These are phyloP conservation scores for Andrena bucephala DNA, from an alignment of 2,888 invertebrate species.

Conservation along the genomic window DNA sequence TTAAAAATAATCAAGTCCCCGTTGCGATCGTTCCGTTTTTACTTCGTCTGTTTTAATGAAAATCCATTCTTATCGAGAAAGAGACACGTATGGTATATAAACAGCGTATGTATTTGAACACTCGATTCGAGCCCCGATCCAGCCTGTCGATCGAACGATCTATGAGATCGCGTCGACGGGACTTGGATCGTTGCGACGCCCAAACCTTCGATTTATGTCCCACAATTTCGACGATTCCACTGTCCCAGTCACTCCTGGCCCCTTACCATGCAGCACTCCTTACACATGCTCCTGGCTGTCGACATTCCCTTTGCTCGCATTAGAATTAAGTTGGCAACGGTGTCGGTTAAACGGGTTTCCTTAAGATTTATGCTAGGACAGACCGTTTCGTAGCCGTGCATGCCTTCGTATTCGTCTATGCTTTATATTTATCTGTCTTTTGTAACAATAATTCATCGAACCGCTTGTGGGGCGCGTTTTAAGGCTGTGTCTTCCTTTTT, in stretches of 20 bases:
- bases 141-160: constrained; percentile 22
- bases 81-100: constrained; percentile 45
- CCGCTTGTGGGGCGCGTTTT: constrained; percentile 34
- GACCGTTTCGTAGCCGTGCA: constrained; percentile 38
- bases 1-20: constrained; percentile 7
- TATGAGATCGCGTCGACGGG: neutral
- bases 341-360: constrained; percentile 45
- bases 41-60: constrained; percentile 53
- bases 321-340: constrained; percentile 55
- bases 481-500: constrained; percentile 53
- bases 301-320: constrained; percentile 17
- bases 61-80: constrained; percentile 49
- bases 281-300: constrained; percentile 32
- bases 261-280: constrained; percentile 7
- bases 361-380: constrained; percentile 51
- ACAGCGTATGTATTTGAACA: constrained; percentile 48
- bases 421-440: constrained; percentile 49
- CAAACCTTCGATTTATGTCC: constrained; percentile 1
- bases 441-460: constrained; percentile 53
- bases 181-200: constrained; percentile 21
- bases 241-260: constrained; percentile 2
- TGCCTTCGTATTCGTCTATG: constrained; percentile 29
- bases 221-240: constrained; percentile 14
- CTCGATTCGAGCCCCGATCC: constrained; percentile 38
- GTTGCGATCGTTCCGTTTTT: constrained; percentile 34